Percentiles rank a stretch among this genome's conserved stretches.
Evolutionary conservation across 2,797 vertebrate species (phyloP).

Genomic region (Ctenopoma multispine): DNA sequence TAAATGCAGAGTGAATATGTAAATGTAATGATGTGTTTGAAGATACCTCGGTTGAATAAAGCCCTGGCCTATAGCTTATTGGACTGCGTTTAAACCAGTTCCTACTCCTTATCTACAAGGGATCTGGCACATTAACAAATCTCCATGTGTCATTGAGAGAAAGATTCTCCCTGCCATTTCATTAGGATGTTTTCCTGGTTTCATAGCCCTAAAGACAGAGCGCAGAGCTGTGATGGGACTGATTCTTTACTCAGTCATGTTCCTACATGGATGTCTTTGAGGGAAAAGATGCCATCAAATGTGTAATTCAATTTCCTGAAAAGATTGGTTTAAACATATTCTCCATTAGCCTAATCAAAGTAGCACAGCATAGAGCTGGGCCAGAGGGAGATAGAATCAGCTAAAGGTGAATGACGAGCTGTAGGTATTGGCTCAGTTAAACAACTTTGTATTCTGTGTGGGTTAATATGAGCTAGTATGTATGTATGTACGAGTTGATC

Average conservation of each 20-base stretch:
- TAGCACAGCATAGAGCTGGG: background rate
- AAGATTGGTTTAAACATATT: slow-evolving; percentile 21
- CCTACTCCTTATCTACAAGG: background rate
- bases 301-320: slow-evolving; percentile 31
- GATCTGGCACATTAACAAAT: slow-evolving; percentile 16
- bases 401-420: background rate
- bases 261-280: slow-evolving; percentile 8
- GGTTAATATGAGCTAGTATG: too few species aligned
- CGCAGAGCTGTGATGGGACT: slow-evolving; percentile 14
- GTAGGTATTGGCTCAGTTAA: background rate
- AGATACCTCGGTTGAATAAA: slow-evolving; percentile 1
- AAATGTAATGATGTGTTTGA: background rate
- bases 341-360: slow-evolving; percentile 1
- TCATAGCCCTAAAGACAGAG: slow-evolving; percentile 10
- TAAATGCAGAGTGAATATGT: background rate
- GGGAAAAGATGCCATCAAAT: background rate
- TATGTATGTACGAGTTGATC: background rate
- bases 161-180: background rate
- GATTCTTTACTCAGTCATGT: slow-evolving; percentile 10
- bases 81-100: background rate
- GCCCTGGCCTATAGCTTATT: background rate
- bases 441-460: background rate
- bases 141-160: slow-evolving; percentile 16
- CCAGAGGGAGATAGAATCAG: background rate
- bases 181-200: slow-evolving; percentile 26